phyloP scores from a whole-genome alignment of 2,888 invertebrate species.

The Parthenolecanium corni region DNA sequence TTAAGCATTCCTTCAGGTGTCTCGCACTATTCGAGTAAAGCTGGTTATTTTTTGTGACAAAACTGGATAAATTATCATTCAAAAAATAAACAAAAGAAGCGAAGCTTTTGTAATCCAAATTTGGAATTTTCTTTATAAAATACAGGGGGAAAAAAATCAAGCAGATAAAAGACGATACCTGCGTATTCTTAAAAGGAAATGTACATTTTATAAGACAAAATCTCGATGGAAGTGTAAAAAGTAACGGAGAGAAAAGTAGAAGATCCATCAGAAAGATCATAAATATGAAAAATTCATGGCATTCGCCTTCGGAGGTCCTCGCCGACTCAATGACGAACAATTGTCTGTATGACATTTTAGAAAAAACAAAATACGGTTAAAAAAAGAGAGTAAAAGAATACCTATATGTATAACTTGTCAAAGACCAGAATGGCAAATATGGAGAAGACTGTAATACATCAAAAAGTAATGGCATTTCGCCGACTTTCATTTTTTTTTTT shows the following conservation, averaged over 20 bases:
- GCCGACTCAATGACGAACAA: slow-evolving; percentile 3
- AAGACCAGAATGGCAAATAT: slow-evolving; percentile 14
- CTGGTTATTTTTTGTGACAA: too few species aligned
- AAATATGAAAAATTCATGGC: slow-evolving; percentile 14
- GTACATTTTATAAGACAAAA: neutral
- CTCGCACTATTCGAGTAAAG: too few species aligned
- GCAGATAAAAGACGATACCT: neutral
- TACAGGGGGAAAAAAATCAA: neutral
- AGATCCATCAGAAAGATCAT: neutral
- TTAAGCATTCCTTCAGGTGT: too few species aligned
- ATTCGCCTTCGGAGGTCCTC: slow-evolving; percentile 5
- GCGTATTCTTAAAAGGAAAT: neutral
- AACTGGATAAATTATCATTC: too few species aligned
- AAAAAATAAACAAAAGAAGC: too few species aligned
- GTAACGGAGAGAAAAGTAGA: neutral
- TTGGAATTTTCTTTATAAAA: neutral
- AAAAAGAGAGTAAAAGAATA: neutral
- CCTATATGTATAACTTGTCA: slow-evolving; percentile 1
- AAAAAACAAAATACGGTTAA: neutral
- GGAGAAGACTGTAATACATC: neutral
- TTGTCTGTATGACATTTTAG: neutral
- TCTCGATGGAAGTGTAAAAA: too few species aligned
- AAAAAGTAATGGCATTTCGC: slow-evolving; percentile 6
- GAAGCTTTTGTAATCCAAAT: too few species aligned
- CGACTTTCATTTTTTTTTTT: neutral